Evolutionary conservation across 2,797 vertebrate genomes (phyloP), one percentile per base, ranked within the genome.

Genomic region (Molossus alvarezi): DNA sequence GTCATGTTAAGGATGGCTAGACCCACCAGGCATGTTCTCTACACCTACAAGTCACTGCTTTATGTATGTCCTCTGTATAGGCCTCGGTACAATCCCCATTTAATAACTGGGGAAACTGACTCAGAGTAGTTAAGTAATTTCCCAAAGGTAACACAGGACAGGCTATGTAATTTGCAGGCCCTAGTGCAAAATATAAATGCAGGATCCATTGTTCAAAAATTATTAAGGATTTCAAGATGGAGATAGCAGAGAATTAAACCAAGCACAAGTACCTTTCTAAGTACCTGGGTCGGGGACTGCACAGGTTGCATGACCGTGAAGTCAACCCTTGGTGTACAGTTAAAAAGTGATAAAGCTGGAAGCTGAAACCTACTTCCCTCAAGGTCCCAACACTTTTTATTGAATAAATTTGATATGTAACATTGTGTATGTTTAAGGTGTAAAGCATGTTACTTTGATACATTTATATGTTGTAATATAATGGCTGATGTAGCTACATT

Each of bases 121-220:
- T 90, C 41, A 53, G 79, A 91, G 48, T 48, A 84, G 27, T 80
- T 96, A 64, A 73, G n/a, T 64, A 83, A 58, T 91, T 92, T 90
- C 73, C 62, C 41, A 85, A 88, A 82, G 45, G 62, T 41, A 92
- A 71, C 25, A 88, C 3, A 51, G 20, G 27, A 75, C n/a, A 84
- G 77, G 37, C 72, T 60, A 58, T 5, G 1, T 73, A 77, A 92
- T 27, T 89, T 81, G 21, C 20, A 9, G 23, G 33, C 11, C 57
- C n/a, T 41, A 65, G 12, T 79, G 58, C 60, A 94, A 88, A 95
- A 87, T 45, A 45, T 45, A 45, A 45, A 45, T 45, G 41, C 41
- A 45, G 41, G 41, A 45, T 45, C 41, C 41, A 45, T 45, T 57
- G 25, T 67, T 88, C 51, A 73, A 73, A 73, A 73, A 27, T 73